These are phyloP conservation scores for Leiothrix lutea DNA, from an alignment of 2,113 vertebrate genomes.

Conservation along the genomic window DNA sequence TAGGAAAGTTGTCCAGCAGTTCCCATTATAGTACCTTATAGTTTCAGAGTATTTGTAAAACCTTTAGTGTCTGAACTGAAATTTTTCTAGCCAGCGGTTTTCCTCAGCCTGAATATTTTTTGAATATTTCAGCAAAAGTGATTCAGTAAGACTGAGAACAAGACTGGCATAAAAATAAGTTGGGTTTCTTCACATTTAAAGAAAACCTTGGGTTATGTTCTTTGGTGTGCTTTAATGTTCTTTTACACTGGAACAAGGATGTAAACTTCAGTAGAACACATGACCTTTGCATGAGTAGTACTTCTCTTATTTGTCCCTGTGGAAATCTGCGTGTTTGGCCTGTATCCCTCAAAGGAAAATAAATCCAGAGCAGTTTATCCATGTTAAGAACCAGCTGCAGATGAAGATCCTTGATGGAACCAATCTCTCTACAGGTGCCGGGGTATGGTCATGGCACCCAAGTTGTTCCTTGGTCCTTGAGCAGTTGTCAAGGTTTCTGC, in stretches of 20 bases:
- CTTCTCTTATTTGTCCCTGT: neutral
- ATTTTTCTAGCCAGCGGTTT: neutral
- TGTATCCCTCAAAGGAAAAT: neutral
- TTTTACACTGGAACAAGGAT: neutral
- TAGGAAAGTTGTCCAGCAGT: neutral
- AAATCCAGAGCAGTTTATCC: neutral
- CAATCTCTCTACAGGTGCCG: neutral
- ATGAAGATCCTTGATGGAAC: neutral
- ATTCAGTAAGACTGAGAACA: neutral
- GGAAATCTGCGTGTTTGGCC: neutral
- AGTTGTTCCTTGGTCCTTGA: neutral
- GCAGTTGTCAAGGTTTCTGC: neutral
- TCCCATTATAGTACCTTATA: neutral
- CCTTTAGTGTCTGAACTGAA: neutral
- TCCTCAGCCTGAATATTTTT: neutral
- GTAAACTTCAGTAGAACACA: neutral
- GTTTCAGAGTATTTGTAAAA: neutral
- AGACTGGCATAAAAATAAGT: neutral
- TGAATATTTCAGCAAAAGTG: neutral
- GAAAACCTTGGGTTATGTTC: neutral
- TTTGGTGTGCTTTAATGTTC: neutral
- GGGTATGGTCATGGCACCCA: neutral
- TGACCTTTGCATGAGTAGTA: neutral
- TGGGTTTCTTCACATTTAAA: neutral
- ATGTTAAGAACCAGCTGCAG: accelerated